Percentiles rank a stretch among this genome's conserved stretches.
Evolutionary conservation across 2,888 invertebrate species (phyloP).

Genomic region (Chorisops tibialis): DNA sequence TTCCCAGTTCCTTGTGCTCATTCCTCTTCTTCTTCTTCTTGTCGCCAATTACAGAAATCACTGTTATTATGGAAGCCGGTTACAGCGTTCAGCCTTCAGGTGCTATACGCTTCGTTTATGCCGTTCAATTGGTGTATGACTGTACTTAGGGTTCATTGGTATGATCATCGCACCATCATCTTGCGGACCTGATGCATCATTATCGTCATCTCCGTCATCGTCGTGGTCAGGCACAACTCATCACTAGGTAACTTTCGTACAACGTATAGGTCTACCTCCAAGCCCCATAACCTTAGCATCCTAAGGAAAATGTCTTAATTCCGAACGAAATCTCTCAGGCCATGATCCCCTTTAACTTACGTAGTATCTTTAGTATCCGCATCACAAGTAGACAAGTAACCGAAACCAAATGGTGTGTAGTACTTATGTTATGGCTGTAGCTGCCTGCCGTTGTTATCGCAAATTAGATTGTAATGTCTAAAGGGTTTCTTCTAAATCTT

Average conservation of each 20-base stretch:
- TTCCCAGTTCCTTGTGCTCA: constrained; percentile 17
- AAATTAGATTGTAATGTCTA: too few relatives aligned
- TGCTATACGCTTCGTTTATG: constrained; percentile 6
- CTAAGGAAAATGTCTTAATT: constrained; percentile 18
- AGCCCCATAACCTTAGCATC: not conserved
- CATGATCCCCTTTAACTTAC: too few relatives aligned
- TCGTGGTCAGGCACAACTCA: not conserved
- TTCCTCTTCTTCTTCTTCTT: constrained; percentile 16
- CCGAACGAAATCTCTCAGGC: not conserved
- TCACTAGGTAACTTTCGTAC: constrained; percentile 1
- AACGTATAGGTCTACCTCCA: not conserved
- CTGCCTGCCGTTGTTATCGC: too few relatives aligned
- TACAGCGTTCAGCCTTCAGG: constrained; percentile 20
- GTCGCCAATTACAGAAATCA: constrained; percentile 26
- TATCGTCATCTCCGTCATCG: constrained; percentile 24
- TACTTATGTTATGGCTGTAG: too few relatives aligned
- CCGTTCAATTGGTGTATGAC: constrained; percentile 8
- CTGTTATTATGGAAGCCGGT: constrained; percentile 21
- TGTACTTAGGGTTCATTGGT: constrained; percentile 24
- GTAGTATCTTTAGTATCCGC: too few relatives aligned
- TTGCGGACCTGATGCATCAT: constrained; percentile 14
- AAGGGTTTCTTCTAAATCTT: too few relatives aligned
- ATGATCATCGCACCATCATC: constrained; percentile 25
- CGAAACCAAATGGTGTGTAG: too few relatives aligned
- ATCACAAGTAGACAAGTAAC: too few relatives aligned